Conservation (phyloP, 2,888 invertebrate species). For the Tenthredo distinguenda region DNA sequence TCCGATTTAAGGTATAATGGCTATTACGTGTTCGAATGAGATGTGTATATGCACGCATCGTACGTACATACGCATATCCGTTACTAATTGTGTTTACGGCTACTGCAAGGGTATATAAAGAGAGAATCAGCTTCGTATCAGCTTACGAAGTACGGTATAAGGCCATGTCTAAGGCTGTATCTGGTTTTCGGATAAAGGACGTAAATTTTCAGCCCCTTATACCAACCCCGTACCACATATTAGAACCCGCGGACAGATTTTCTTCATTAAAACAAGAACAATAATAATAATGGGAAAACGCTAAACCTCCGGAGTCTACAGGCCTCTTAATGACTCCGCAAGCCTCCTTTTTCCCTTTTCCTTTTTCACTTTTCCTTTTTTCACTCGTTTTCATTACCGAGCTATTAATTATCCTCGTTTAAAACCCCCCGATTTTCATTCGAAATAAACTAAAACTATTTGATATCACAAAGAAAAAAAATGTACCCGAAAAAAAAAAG, state of each 20-base stretch:
- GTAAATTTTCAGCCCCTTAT: not conserved
- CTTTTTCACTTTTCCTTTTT: not conserved
- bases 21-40: too few relatives aligned
- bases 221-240: not conserved
- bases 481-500: too few relatives aligned
- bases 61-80: not conserved
- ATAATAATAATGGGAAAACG: not conserved
- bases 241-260: not conserved
- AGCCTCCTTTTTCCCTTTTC: not conserved
- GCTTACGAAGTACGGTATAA: not conserved
- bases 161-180: not conserved
- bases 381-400: not conserved
- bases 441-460: not conserved
- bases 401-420: not conserved
- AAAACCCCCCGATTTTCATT: not conserved
- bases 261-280: constrained; percentile 3
- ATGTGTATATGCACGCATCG: not conserved
- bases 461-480: not conserved
- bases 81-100: constrained; percentile 28
- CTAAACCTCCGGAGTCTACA: not conserved
- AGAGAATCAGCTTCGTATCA: not conserved
- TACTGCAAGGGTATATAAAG: not conserved
- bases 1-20: too few relatives aligned
- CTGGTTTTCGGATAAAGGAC: constrained; percentile 2
- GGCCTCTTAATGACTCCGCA: not conserved